phyloP scores from a whole-genome alignment of 2,888 invertebrate genomes.

The Erebia epiphron region DNA sequence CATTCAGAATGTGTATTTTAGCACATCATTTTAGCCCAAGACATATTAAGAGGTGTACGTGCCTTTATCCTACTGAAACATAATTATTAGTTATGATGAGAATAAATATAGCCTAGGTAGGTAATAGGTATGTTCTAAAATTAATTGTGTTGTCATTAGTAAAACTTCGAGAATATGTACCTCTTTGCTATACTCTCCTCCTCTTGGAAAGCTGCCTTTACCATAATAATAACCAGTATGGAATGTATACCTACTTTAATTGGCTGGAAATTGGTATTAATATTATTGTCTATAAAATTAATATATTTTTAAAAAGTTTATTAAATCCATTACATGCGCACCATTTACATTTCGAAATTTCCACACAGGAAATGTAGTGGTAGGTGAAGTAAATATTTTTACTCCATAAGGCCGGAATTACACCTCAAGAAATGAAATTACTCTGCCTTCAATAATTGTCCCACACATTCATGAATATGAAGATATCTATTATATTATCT shows the following conservation, averaged over 20 bases:
- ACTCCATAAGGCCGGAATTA: slow-evolving; percentile 36
- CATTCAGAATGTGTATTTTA: background rate
- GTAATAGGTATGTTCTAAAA: background rate
- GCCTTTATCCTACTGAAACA: background rate
- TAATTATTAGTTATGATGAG: background rate
- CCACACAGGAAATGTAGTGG: background rate
- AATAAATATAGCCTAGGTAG: background rate
- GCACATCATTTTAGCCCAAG: background rate
- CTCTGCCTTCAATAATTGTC: background rate
- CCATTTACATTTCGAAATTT: slow-evolving; percentile 29
- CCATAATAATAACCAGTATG: no score
- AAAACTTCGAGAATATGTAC: no score
- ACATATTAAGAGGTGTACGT: background rate
- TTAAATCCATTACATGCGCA: slow-evolving; percentile 28
- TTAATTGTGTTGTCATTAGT: background rate
- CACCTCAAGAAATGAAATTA: slow-evolving; percentile 13
- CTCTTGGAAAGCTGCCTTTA: no score
- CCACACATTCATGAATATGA: background rate
- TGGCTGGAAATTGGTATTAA: no score
- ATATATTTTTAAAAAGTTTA: background rate
- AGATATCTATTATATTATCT: background rate
- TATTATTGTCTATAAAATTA: background rate
- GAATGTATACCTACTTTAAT: no score
- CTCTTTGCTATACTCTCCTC: no score
- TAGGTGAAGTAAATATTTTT: slow-evolving; percentile 10